Evolutionary conservation across 2,797 vertebrate species (phyloP).

Genomic region (Helostoma temminkii): DNA sequence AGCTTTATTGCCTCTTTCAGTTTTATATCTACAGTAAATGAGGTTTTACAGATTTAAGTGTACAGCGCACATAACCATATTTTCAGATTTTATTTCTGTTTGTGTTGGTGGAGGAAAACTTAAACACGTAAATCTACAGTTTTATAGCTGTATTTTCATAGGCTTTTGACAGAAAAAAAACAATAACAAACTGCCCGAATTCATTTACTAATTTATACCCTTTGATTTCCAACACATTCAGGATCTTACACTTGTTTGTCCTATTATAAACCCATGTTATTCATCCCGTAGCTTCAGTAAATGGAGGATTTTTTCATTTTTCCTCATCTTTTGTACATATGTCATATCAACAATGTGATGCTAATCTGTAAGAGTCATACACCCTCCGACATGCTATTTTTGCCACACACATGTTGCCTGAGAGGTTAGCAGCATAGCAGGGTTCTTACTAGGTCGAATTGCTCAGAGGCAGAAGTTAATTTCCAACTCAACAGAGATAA

Average conservation of each 20-base stretch:
- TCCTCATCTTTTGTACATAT: constrained; percentile 43
- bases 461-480: constrained; percentile 77
- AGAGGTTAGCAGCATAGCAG: constrained; percentile 65
- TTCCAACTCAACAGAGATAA: constrained; percentile 76
- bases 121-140: neutral
- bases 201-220: neutral
- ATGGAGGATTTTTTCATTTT: constrained; percentile 30
- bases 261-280: constrained; percentile 24
- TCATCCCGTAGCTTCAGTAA: constrained; percentile 11
- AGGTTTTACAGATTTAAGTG: neutral
- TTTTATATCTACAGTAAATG: neutral
- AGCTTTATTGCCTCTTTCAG: neutral
- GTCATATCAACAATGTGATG: constrained; percentile 59
- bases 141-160: neutral
- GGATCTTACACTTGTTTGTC: constrained; percentile 5
- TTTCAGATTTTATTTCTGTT: constrained; percentile 4
- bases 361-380: constrained; percentile 60
- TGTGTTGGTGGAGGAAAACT: neutral
- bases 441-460: constrained; percentile 68
- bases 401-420: constrained; percentile 62
- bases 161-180: neutral
- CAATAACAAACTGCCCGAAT: too few species aligned
- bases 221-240: neutral
- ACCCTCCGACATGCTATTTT: constrained; percentile 67
- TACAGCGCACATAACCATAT: neutral